A percentile compares a stretch with the other conserved stretches of the same genome.
These are phyloP conservation scores for Irena cyanogastra DNA, from an alignment of 2,113 vertebrate genomes.

Conservation along the genomic window DNA sequence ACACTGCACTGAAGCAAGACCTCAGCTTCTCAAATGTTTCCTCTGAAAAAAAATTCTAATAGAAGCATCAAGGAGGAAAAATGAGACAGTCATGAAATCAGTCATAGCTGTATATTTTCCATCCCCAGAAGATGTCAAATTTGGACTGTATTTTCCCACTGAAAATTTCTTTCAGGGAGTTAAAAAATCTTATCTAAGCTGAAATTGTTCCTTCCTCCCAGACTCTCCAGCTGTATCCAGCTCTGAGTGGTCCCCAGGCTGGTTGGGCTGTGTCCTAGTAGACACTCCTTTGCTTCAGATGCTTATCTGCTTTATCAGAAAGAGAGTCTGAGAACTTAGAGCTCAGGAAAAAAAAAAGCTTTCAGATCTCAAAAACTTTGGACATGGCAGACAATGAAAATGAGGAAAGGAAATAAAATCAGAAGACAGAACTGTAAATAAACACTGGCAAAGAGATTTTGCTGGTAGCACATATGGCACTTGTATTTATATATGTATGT, in stretches of 20 bases:
- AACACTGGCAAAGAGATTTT: neutral
- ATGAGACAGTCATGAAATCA: neutral
- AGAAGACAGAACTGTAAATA: neutral
- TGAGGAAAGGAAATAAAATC: neutral
- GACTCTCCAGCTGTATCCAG: neutral
- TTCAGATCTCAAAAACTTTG: neutral
- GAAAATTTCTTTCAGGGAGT: neutral
- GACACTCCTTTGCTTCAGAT: neutral
- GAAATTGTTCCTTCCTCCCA: neutral
- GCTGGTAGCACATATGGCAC: neutral
- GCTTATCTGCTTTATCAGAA: conserved; percentile 1
- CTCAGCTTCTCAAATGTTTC: neutral
- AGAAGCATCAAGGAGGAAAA: neutral
- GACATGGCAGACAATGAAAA: neutral
- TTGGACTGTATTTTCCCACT: neutral
- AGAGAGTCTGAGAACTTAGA: neutral
- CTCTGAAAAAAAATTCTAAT: neutral
- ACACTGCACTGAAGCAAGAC: neutral
- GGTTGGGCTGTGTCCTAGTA: neutral
- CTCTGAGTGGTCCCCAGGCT: neutral
- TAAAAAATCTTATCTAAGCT: neutral
- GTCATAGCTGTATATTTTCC: neutral
- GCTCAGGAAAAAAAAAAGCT: neutral
- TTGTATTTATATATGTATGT: neutral
- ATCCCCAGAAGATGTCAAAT: neutral